Evolutionary conservation across 2,888 invertebrate genomes (phyloP).

Genomic region (Orchesellides sinensis): DNA sequence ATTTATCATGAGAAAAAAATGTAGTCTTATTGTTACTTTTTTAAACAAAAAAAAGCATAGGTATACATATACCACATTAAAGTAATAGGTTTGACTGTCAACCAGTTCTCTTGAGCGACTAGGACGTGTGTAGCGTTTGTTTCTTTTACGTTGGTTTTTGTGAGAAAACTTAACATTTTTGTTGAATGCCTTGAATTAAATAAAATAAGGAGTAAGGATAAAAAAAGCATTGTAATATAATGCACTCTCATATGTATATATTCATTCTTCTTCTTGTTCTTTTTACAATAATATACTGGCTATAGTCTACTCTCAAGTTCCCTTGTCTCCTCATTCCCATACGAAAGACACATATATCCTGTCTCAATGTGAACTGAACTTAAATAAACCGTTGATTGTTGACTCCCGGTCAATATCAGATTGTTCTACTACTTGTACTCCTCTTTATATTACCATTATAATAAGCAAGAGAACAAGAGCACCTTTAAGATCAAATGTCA

Average conservation of each 20-base stretch:
- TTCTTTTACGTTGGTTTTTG: conserved; percentile 56
- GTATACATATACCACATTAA: too few species aligned
- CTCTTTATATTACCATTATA: background rate
- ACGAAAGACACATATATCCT: conserved; percentile 59
- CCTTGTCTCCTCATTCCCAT: conserved; percentile 62
- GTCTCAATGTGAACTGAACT: conserved; percentile 57
- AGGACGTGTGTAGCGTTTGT: conserved; percentile 53
- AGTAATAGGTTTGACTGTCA: conserved; percentile 65
- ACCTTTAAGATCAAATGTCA: conserved; percentile 48
- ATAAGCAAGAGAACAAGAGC: conserved; percentile 12
- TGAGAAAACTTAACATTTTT: conserved; percentile 67
- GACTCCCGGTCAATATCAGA: conserved; percentile 66
- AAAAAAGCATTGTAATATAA: too few species aligned
- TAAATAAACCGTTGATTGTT: conserved; percentile 60
- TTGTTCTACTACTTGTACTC: conserved; percentile 7
- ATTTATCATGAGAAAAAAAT: conserved; percentile 58
- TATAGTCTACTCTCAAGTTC: conserved; percentile 26
- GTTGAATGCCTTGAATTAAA: conserved; percentile 68
- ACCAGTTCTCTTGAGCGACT: conserved; percentile 61
- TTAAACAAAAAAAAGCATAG: too few species aligned
- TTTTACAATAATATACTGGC: too few species aligned
- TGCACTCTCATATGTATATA: too few species aligned
- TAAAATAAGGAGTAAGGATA: conserved; percentile 36
- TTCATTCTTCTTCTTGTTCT: too few species aligned
- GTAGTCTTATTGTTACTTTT: too few species aligned